phyloP scores from a whole-genome alignment of 1,140 invertebrate species.

The Drosophila quadrilineata region DNA sequence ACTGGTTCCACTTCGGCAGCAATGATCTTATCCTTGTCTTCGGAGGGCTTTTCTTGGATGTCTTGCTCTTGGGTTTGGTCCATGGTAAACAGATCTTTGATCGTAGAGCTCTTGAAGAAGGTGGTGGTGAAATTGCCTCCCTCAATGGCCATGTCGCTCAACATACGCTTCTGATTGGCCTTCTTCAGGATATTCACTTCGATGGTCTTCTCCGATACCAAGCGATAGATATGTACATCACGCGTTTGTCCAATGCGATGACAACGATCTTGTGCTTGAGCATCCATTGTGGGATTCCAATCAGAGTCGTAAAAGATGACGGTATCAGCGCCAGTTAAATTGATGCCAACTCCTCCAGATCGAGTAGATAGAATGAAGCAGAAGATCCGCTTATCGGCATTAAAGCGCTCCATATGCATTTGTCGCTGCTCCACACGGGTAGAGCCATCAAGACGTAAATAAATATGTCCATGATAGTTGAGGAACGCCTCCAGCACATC shows the following conservation, averaged over 20 bases:
- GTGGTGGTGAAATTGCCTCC: constrained; percentile 99
- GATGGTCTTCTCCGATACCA: constrained; percentile 98
- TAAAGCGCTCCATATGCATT: constrained; percentile 98
- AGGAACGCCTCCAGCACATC: constrained; percentile 99
- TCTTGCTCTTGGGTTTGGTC: constrained; percentile 87
- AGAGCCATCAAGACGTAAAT: constrained; percentile 98
- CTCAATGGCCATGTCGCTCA: constrained; percentile 99
- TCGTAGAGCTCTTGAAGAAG: constrained; percentile 96
- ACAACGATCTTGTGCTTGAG: constrained; percentile 98
- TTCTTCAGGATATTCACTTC: constrained; percentile 99
- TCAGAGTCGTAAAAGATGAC: constrained; percentile 99
- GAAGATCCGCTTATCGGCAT: constrained; percentile 96
- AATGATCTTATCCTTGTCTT: constrained; percentile 47
- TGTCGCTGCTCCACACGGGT: constrained; percentile 97
- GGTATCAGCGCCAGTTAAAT: constrained; percentile 99
- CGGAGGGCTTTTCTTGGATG: constrained; percentile 46
- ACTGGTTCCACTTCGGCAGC: constrained; percentile 30
- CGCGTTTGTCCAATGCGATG: constrained; percentile 99
- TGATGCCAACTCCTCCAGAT: constrained; percentile 98
- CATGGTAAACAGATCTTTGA: constrained; percentile 95
- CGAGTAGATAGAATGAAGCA: constrained; percentile 99
- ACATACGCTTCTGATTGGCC: constrained; percentile 97
- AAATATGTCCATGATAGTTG: constrained; percentile 98
- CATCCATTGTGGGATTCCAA: constrained; percentile 99
- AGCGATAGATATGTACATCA: constrained; percentile 98